phyloP scores from a whole-genome alignment of 2,113 vertebrate species.

The Kobus ellipsiprymnus region DNA sequence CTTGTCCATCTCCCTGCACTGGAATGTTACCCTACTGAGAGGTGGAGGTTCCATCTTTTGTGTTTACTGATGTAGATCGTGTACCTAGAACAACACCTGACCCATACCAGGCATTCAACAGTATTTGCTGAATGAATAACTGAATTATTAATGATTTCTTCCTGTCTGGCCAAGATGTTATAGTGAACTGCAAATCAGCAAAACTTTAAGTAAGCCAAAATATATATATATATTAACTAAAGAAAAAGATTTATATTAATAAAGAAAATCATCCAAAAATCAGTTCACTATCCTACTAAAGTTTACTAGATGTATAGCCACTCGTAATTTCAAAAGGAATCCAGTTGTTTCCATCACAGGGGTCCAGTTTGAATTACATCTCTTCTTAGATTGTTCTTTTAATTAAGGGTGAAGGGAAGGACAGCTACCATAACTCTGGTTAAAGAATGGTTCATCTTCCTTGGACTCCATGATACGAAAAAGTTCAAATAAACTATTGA shows the following conservation, averaged over 20 bases:
- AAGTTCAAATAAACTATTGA: not conserved
- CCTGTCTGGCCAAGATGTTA: not conserved
- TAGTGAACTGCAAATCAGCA: not conserved
- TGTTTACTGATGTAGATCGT: not conserved
- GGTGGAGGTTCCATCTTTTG: not conserved
- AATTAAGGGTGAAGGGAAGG: not conserved
- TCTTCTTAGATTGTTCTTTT: not conserved
- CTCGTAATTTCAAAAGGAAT: not conserved
- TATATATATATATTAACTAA: not conserved
- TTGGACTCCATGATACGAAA: not conserved
- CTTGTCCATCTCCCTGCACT: no score
- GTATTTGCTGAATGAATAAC: not conserved
- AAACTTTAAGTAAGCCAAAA: not conserved
- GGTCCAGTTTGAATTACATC: not conserved
- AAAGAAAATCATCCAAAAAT: not conserved
- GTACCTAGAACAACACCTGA: not conserved
- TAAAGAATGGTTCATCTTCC: not conserved
- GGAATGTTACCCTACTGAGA: not conserved
- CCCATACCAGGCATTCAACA: not conserved
- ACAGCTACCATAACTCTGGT: fast-evolving
- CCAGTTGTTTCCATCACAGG: not conserved
- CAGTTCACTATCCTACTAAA: not conserved
- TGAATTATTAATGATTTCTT: not conserved
- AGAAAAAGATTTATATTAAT: not conserved
- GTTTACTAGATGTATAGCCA: not conserved